These are phyloP conservation scores for Enteromius afrohamiltoni DNA, from an alignment of 2,797 vertebrate genomes.

Conservation along the genomic window DNA sequence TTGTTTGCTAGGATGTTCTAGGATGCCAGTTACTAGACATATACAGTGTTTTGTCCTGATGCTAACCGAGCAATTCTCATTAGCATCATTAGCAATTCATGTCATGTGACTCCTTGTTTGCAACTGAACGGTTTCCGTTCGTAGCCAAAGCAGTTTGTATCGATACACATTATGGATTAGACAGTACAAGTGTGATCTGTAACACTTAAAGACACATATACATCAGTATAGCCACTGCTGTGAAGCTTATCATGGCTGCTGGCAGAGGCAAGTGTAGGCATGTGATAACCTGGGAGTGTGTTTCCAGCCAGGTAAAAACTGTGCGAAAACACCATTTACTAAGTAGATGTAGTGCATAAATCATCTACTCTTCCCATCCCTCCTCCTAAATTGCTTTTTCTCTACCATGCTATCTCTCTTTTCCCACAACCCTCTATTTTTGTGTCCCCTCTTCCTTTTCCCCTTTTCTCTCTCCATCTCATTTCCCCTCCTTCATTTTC, in stretches of 20 bases:
- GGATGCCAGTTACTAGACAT: background rate
- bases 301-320: constrained; percentile 62
- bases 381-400: constrained; percentile 46
- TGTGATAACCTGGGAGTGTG: constrained; percentile 61
- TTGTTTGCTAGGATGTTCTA: background rate
- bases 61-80: background rate
- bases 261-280: constrained; percentile 61
- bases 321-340: constrained; percentile 61
- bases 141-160: background rate
- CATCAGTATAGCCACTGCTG: background rate
- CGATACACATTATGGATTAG: background rate
- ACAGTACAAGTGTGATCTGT: constrained; percentile 4
- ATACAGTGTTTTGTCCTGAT: background rate
- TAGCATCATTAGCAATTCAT: background rate
- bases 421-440: constrained; percentile 22
- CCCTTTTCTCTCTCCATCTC: constrained; percentile 20
- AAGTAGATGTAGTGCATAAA: constrained; percentile 65
- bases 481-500: constrained; percentile 40
- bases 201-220: background rate
- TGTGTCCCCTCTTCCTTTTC: constrained; percentile 27
- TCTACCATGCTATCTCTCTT: constrained; percentile 8
- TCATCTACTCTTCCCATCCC: constrained; percentile 46
- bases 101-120: background rate
- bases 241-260: background rate
- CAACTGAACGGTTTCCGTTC: background rate